Conservation (phyloP, 2,113 vertebrate genomes). For the Isurus oxyrinchus region DNA sequence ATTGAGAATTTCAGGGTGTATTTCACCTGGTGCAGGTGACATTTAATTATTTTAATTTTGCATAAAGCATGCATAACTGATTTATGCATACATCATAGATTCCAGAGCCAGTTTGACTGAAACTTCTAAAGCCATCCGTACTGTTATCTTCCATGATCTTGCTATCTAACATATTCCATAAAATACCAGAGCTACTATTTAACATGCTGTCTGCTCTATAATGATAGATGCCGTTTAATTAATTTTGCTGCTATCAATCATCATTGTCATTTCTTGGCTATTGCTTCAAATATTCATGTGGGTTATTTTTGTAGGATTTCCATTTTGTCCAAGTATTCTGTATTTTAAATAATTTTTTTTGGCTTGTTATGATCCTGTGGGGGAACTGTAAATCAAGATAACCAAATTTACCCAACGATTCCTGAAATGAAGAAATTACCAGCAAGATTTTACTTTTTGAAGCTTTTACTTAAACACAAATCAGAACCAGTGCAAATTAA, state of each 20-base stretch:
- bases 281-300: background rate
- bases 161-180: background rate
- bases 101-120: background rate
- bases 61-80: background rate
- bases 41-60: background rate
- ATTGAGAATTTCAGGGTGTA: background rate
- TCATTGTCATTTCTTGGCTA: background rate
- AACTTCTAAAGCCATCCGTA: background rate
- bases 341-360: background rate
- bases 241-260: background rate
- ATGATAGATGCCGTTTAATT: background rate
- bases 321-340: background rate
- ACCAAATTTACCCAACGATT: no score
- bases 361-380: background rate
- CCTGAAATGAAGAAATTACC: no score
- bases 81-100: background rate
- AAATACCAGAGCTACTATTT: background rate
- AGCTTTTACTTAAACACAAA: no score
- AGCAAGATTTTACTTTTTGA: no score
- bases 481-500: no score
- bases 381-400: no score
- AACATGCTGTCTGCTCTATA: background rate
- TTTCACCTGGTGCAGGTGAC: background rate
- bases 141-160: background rate
- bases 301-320: background rate